Conservation (phyloP, 2,888 invertebrate genomes). For the Stegana nigrithorax region DNA sequence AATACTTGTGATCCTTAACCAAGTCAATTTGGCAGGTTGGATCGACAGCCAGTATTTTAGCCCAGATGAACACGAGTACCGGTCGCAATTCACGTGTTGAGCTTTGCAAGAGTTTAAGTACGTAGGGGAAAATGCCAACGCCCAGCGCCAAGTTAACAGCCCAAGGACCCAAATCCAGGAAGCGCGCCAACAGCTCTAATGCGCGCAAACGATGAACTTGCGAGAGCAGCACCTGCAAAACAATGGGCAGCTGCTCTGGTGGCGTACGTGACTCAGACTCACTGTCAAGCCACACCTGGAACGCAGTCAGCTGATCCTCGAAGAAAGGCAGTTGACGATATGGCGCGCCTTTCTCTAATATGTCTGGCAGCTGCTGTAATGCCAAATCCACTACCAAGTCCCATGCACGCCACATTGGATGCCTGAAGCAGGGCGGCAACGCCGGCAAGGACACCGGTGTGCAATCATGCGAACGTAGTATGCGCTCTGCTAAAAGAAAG, state of each 20-base stretch:
- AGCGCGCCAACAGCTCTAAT: conserved; percentile 90
- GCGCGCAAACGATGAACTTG: conserved; percentile 91
- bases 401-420: conserved; percentile 98
- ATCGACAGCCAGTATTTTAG: conserved; percentile 97
- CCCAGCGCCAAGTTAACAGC: conserved; percentile 95
- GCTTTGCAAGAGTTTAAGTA: conserved; percentile 95
- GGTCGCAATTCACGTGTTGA: conserved; percentile 92
- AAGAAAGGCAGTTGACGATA: conserved; percentile 91
- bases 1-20: conserved; percentile 96
- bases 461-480: conserved; percentile 96
- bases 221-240: conserved; percentile 86
- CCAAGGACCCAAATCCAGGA: conserved; percentile 95
- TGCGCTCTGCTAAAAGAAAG: conserved; percentile 95
- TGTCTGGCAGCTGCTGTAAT: conserved; percentile 87
- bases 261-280: conserved; percentile 81
- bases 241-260: conserved; percentile 97
- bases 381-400: conserved; percentile 96
- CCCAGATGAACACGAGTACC: conserved; percentile 97
- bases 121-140: conserved; percentile 99
- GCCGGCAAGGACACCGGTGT: conserved; percentile 94
- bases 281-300: conserved; percentile 76
- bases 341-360: conserved; percentile 73
- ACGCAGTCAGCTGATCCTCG: conserved; percentile 97
- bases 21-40: conserved; percentile 95
- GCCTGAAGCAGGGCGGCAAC: conserved; percentile 89